A percentile compares a stretch with the other conserved stretches of the same genome.
These are phyloP conservation scores for Sarcophaga rosellei DNA, from an alignment of 2,888 invertebrate species.

Conservation along the genomic window DNA sequence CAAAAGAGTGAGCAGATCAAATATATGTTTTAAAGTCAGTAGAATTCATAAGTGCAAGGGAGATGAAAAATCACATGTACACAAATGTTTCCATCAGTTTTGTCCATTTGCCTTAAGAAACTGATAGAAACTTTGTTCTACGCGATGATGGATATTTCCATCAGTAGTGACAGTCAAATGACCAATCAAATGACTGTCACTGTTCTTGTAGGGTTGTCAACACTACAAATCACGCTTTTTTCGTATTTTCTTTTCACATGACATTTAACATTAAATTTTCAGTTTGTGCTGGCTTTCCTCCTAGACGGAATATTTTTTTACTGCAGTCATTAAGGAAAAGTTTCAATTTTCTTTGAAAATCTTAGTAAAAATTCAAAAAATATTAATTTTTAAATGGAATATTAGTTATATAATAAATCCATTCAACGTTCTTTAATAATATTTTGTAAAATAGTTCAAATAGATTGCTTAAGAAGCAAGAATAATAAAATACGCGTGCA, in stretches of 20 bases:
- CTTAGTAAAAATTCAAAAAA: conserved; percentile 27
- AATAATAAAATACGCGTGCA: conserved; percentile 36
- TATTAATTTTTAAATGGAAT: conserved; percentile 25
- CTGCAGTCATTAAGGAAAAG: conserved; percentile 41
- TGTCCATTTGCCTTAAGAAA: too few species aligned
- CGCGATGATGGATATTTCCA: too few species aligned
- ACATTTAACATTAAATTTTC: conserved; percentile 61
- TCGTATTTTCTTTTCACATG: conserved; percentile 49
- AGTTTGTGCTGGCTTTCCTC: conserved; percentile 51
- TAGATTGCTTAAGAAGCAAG: neutral
- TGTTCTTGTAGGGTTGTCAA: too few species aligned
- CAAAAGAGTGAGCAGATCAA: too few species aligned
- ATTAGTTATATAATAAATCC: conserved; percentile 1
- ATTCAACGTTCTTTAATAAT: neutral
- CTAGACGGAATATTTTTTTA: conserved; percentile 51
- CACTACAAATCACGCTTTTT: conserved; percentile 43
- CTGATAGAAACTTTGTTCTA: too few species aligned
- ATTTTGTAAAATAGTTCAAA: neutral
- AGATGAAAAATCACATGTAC: too few species aligned
- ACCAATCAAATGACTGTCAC: too few species aligned
- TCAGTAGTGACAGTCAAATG: too few species aligned
- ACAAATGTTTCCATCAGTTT: too few species aligned
- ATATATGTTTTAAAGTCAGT: too few species aligned
- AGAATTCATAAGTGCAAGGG: too few species aligned
- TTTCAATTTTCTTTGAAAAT: conserved; percentile 45